These are phyloP conservation scores for Meandrina meandrites DNA, from an alignment of 92 coral and sea anemone genomes.

Conservation along the genomic window DNA sequence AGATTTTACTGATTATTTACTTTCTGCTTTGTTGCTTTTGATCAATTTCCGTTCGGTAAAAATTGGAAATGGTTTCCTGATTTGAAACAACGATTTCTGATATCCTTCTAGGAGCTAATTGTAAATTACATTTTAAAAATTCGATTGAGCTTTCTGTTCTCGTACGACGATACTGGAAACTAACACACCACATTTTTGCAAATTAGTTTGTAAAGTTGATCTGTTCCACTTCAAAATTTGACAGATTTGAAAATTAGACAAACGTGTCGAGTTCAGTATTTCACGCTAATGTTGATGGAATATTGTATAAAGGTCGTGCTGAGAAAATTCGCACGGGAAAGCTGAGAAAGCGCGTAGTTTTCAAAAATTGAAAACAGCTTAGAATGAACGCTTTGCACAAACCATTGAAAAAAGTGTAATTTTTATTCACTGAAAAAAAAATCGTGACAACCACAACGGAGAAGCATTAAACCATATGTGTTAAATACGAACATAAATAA, in stretches of 20 bases:
- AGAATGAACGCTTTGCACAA: neutral
- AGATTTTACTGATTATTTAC: neutral
- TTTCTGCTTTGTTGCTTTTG: neutral
- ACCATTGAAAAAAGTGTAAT: neutral
- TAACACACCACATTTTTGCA: neutral
- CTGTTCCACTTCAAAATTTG: neutral
- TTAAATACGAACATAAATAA: neutral
- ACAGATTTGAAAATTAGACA: neutral
- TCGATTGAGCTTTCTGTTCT: neutral
- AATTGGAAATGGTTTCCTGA: neutral
- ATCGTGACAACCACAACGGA: neutral
- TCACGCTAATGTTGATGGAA: neutral
- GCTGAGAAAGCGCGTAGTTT: neutral
- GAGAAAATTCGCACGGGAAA: neutral
- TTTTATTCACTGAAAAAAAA: neutral
- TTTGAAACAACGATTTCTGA: slow-evolving; percentile 3
- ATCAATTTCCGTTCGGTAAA: slow-evolving; percentile 1
- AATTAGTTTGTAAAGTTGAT: neutral
- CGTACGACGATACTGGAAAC: neutral
- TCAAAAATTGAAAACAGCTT: neutral
- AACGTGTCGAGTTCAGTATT: neutral
- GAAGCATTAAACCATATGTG: neutral
- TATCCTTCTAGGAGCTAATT: neutral
- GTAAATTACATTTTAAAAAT: neutral
- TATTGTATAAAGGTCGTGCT: neutral